Evolutionary conservation across 1,140 invertebrate species (phyloP).

Genomic region (Aphelinus certus): DNA sequence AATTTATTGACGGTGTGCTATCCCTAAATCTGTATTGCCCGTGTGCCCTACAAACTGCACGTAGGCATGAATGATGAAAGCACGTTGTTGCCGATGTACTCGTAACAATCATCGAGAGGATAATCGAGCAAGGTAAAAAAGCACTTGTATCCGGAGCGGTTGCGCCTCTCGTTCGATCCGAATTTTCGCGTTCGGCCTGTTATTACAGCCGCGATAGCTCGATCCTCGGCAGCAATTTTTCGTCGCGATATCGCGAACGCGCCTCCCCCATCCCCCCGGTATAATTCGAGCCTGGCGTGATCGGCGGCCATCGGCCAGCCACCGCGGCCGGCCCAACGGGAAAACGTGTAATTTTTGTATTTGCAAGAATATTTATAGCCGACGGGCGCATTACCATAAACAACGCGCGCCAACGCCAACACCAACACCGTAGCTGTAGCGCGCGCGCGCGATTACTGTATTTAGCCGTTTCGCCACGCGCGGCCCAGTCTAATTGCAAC

Average conservation of each 20-base stretch:
- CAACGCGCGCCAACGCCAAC: conserved; percentile 47
- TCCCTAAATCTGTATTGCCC: no score
- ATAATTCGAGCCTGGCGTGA: conserved; percentile 49
- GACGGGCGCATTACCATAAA: conserved; percentile 61
- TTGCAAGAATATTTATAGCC: conserved; percentile 61
- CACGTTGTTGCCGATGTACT: no score
- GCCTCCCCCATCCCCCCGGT: background rate
- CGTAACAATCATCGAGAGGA: no score
- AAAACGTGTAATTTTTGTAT: conserved; percentile 59
- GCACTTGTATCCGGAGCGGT: no score
- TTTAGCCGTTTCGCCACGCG: conserved; percentile 7
- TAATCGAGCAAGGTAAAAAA: no score
- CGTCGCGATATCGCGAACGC: conserved; percentile 2
- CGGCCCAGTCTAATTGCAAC: no score
- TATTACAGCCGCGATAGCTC: background rate
- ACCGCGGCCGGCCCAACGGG: background rate
- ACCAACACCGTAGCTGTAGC: background rate
- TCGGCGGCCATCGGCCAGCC: conserved; percentile 47
- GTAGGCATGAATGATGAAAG: no score
- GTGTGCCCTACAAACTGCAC: no score
- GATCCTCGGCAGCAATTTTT: background rate
- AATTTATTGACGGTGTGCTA: no score
- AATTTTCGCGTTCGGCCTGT: background rate
- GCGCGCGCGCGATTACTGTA: conserved; percentile 56
- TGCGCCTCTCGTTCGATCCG: no score